These are phyloP conservation scores for Paramuricea clavata DNA, from an alignment of 92 coral and sea anemone species.

Conservation along the genomic window DNA sequence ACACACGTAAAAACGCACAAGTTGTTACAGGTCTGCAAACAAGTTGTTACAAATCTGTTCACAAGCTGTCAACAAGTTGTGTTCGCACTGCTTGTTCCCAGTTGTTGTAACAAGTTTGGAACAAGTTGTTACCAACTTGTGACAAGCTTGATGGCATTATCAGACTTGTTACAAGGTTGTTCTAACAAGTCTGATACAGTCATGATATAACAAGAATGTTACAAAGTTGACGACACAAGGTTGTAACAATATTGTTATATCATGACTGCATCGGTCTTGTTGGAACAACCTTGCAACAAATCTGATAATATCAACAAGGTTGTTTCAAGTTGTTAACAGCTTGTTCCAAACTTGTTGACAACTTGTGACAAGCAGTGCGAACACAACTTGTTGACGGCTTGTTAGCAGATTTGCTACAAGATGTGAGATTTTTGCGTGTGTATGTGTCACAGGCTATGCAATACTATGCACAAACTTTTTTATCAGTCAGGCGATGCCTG, in stretches of 20 bases:
- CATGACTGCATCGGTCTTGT: not conserved
- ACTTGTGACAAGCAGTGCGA: slow-evolving; percentile 50
- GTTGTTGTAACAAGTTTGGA: slow-evolving; percentile 21
- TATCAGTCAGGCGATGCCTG: slow-evolving; percentile 21
- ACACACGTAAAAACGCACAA: slow-evolving; percentile 1
- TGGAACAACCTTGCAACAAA: slow-evolving; percentile 21
- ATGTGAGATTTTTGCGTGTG: not conserved
- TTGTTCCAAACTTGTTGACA: slow-evolving; percentile 24
- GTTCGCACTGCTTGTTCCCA: slow-evolving; percentile 47
- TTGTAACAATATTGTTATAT: slow-evolving; percentile 17
- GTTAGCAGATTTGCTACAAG: slow-evolving; percentile 41
- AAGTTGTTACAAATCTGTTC: slow-evolving; percentile 36
- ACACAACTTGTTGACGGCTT: slow-evolving; percentile 49
- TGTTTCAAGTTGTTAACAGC: slow-evolving; percentile 39
- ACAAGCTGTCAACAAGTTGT: slow-evolving; percentile 51
- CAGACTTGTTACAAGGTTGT: slow-evolving; percentile 8
- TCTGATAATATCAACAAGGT: slow-evolving; percentile 27
- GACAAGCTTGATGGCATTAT: slow-evolving; percentile 25
- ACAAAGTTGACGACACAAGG: not conserved
- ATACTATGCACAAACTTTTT: not conserved
- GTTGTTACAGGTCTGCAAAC: slow-evolving; percentile 7
- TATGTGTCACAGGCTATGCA: too few species aligned
- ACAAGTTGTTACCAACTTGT: slow-evolving; percentile 43
- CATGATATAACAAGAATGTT: slow-evolving; percentile 8
- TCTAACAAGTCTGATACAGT: slow-evolving; percentile 1